Base-by-base conservation (phyloP, 2,113 vertebrate species). In the Ophthalmolycus amberensis region DNA sequence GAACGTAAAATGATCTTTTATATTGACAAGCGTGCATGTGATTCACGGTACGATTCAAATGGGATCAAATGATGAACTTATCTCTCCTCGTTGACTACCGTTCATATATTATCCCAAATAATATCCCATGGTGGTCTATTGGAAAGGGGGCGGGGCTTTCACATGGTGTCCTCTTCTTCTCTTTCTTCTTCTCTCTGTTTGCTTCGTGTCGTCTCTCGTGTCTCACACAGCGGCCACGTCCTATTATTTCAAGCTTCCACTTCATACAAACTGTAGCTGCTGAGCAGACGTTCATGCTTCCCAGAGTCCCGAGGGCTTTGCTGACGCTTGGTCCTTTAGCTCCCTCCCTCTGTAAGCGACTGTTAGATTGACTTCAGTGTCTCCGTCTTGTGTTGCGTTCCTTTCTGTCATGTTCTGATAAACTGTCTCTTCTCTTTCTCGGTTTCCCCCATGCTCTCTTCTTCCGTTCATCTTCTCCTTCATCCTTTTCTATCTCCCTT, bases 401-500 rank as follows among this genome's bases (percentile, higher is more conserved):
- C 59, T 69, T 62, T 29, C 58, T 84, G 75, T 80, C 69, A n/a
- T 72, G 63, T 87, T 85, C 77, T 82, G 87, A 87, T 75, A 71
- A 92, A 85, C 81, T 87, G 52, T 78, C 78, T 68, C 67, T 67
- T 85, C 84, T 86, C 82, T 77, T 75, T 70, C 56, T 79, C 86
- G 63, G 67, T 80, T n/a, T 52, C 20, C 40, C 80, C 80, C 88
- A 77, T 68, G 59, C 87, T 50, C 63, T 85, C 84, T 67, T 82
- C 84, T 85, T 65, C 82, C 58, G 71, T 84, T 86, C 88, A 90
- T 90, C 82, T 85, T 85, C 79, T 85, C 87, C 84, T 80, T 70
- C 82, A 78, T 85, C 73, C 86, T 88, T 83, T 27, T 82, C 80
- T 92, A 63, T 81, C 79, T 89, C 60, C 87, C 77, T 40, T 90